Percentiles rank a stretch among this genome's conserved stretches.
These are phyloP conservation scores for Papilio glaucus DNA, from an alignment of 1,140 invertebrate species.

Conservation along the genomic window DNA sequence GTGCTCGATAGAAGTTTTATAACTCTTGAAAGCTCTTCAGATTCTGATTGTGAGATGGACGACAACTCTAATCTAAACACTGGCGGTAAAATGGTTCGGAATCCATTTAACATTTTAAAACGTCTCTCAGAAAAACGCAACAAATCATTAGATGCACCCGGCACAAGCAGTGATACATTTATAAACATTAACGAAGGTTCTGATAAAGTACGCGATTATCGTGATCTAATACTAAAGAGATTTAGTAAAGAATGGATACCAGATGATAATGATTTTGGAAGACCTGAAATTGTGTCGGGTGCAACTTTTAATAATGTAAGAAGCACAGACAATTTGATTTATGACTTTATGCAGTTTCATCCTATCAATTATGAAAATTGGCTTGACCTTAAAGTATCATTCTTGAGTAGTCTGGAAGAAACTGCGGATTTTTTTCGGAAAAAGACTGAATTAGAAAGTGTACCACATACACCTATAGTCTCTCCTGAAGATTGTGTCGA, in stretches of 20 bases:
- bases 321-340: slow-evolving; percentile 58
- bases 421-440: slow-evolving; percentile 53
- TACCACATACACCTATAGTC: slow-evolving; percentile 44
- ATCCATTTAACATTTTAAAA: slow-evolving; percentile 72
- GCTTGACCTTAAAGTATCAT: slow-evolving; percentile 65
- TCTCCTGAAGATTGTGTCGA: slow-evolving; percentile 66
- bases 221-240: slow-evolving; percentile 41
- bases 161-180: slow-evolving; percentile 19
- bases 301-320: slow-evolving; percentile 43
- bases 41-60: slow-evolving; percentile 55
- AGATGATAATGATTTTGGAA: slow-evolving; percentile 63
- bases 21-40: slow-evolving; percentile 61
- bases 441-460: slow-evolving; percentile 49
- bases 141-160: slow-evolving; percentile 36
- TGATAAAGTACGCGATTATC: slow-evolving; percentile 43
- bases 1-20: slow-evolving; percentile 59
- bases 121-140: slow-evolving; percentile 55
- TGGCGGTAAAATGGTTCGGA: slow-evolving; percentile 62
- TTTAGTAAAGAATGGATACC: slow-evolving; percentile 65
- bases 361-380: slow-evolving; percentile 56
- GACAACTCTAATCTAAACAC: slow-evolving; percentile 39
- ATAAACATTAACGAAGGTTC: slow-evolving; percentile 2
- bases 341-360: slow-evolving; percentile 61
- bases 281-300: slow-evolving; percentile 55
- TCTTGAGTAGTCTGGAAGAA: slow-evolving; percentile 64